Evolutionary conservation across 2,888 invertebrate genomes (phyloP).

Genomic region (Alsophila aescularia): DNA sequence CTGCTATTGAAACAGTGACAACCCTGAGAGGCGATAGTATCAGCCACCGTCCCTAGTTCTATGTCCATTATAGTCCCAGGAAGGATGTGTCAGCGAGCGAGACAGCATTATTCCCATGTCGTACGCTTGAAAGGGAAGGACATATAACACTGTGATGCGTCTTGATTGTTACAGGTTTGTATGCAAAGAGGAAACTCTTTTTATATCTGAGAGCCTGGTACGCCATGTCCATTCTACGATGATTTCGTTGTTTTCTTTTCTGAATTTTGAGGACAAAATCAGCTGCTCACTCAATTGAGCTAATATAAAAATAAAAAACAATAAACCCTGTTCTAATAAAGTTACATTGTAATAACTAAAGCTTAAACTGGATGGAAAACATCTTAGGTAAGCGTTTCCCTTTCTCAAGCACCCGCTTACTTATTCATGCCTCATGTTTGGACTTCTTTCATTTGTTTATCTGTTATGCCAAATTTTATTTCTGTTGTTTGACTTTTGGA

Average conservation of each 20-base stretch:
- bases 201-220: slow-evolving; percentile 60
- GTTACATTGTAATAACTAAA: too few species aligned
- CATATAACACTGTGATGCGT: slow-evolving; percentile 71
- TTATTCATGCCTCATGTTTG: slow-evolving; percentile 33
- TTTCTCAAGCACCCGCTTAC: slow-evolving; percentile 14
- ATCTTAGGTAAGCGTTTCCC: slow-evolving; percentile 4
- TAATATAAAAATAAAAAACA: too few species aligned
- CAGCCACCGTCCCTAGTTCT: slow-evolving; percentile 60
- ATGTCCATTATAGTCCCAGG: slow-evolving; percentile 66
- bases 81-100: slow-evolving; percentile 76
- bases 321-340: too few species aligned
- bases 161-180: slow-evolving; percentile 75
- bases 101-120: slow-evolving; percentile 72
- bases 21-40: slow-evolving; percentile 67
- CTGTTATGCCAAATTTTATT: slow-evolving; percentile 37
- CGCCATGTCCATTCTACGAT: slow-evolving; percentile 46
- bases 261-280: not conserved
- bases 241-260: slow-evolving; percentile 34
- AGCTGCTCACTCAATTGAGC: too few species aligned
- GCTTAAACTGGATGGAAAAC: too few species aligned
- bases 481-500: slow-evolving; percentile 30
- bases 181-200: slow-evolving; percentile 70
- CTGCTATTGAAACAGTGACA: slow-evolving; percentile 60
- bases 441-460: slow-evolving; percentile 36
- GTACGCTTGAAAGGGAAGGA: slow-evolving; percentile 68